Evolutionary conservation across 2,888 invertebrate species (phyloP), one percentile per base, ranked within the genome.

Genomic region (Leptopterna dolabrata): DNA sequence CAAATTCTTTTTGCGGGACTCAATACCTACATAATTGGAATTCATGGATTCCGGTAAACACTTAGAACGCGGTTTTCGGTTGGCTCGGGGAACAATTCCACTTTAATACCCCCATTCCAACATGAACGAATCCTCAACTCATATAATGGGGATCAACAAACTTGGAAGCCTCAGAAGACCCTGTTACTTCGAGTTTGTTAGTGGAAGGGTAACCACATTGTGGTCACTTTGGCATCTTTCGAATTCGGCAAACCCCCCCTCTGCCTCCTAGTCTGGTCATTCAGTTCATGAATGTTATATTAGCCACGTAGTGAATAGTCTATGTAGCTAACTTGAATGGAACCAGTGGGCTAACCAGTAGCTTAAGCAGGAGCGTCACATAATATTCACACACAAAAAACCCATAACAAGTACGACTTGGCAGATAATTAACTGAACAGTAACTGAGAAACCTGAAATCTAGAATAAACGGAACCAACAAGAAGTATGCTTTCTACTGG

Each of bases 111-210:
- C 16, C 24, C 55, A 7, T 19, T 3, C 55, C 4, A 63, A 63
- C 24, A 63, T 63, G 19, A 63, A 63, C 63, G 63, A 63, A 63
- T 63, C 63, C 24, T 63, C 63, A 63, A 63, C 63, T 63, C 63
- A 63, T 63, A 63, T 63, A 63, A 63, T 63, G 63, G 47, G 19
- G 63, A 63, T 63, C 24, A 63, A 63, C 63, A 63, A 63, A 63
- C 63, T 63, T 63, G 63, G 63, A n/a, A n/a, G 27, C 63, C 63
- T 63, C 24, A 7, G 19, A 24, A 63, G 19, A 19, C 24, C 24
- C 27, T 11, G 24, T 9, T 24, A 24, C 63, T 11, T 63, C 24
- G 63, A 63, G 24, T 63, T 63, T 63, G 63, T 63, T 63, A 19
- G 63, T 63, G 63, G 63, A 63, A 63, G 63, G 63, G 27, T 3